Evolutionary conservation across 2,113 vertebrate genomes (phyloP).

Genomic region (Patagioenas fasciata): DNA sequence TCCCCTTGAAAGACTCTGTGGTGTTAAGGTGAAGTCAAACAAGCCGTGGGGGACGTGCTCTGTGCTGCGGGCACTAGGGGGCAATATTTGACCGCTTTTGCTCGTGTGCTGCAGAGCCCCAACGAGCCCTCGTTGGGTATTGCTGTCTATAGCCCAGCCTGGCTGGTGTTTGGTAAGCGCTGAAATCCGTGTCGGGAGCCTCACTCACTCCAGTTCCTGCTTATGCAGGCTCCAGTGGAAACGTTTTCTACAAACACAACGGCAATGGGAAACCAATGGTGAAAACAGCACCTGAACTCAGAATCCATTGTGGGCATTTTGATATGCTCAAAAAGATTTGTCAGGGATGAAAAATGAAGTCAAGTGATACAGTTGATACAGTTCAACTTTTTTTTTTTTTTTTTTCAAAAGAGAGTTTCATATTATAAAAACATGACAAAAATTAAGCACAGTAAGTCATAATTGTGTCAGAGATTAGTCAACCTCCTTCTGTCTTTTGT

Average conservation of each 20-base stretch:
- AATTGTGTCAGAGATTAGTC: background rate
- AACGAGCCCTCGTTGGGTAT: accelerated
- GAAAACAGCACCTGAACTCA: background rate
- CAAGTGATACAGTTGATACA: background rate
- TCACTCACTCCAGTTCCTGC: background rate
- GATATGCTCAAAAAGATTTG: accelerated
- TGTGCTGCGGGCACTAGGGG: slow-evolving; percentile 59
- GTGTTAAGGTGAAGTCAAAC: too few species aligned
- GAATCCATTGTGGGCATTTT: accelerated
- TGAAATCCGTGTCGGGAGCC: background rate
- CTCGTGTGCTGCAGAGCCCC: accelerated
- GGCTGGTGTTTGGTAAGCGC: background rate
- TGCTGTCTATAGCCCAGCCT: background rate
- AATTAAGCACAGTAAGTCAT: background rate
- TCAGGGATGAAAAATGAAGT: background rate
- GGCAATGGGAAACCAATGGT: accelerated
- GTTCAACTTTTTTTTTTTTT: too few species aligned
- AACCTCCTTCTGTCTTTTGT: background rate
- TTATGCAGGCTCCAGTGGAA: background rate
- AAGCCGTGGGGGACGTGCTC: background rate
- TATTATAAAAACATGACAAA: background rate
- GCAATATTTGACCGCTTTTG: slow-evolving; percentile 25
- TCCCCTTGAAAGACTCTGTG: background rate
- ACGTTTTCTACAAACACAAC: accelerated
- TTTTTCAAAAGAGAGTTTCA: background rate